Evolutionary conservation across 2,113 vertebrate species (phyloP), one percentile per base, ranked within the genome.

Genomic region (Heptranchias perlo): DNA sequence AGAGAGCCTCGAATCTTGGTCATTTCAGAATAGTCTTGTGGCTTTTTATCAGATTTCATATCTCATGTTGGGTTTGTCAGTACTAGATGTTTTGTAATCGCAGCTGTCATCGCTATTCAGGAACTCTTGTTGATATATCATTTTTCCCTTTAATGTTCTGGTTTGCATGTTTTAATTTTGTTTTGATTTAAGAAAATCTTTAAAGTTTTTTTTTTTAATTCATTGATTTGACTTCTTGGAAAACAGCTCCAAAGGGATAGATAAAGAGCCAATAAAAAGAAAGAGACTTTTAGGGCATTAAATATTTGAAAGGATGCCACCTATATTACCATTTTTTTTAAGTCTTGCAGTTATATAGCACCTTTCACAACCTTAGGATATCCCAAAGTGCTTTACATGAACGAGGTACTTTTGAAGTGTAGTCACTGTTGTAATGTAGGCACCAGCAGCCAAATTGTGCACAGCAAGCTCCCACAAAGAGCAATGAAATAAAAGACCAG

Each of bases 41-140:
- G 89, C 58, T 62, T 93, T 62, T 93, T 93, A 93, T 93, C 89
- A 93, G 89, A 93, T 62, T 93, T 93, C 58, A 62, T 62, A 93
- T 93, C 89, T 93, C n/a, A 61, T 23, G 89, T 93, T 93, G 54
- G 61, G 58, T 93, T 93, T 93, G 89, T 93, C 89, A 39, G 89
- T 93, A 93, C 89, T 23, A 93, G 89, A 93, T 62, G 58, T 93
- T 93, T 93, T 93, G 35, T 93, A 93, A 93, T 93, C 89, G 18
- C 35, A 61, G 35, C 58, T 93, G 89, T 93, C 89, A 93, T 93
- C 89, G 5, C 58, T 58, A 62, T 93, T 93, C 58, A 62, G 58
- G 89, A 93, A 62, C n/a, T 93, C 58, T 62, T 93, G 89, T 93
- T 93, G 89, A 93, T 58, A 93, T 62, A 61, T 92, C 35, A 61